Base-by-base conservation (phyloP, 2,113 vertebrate genomes). In the Pelvicachromis taeniatus region DNA sequence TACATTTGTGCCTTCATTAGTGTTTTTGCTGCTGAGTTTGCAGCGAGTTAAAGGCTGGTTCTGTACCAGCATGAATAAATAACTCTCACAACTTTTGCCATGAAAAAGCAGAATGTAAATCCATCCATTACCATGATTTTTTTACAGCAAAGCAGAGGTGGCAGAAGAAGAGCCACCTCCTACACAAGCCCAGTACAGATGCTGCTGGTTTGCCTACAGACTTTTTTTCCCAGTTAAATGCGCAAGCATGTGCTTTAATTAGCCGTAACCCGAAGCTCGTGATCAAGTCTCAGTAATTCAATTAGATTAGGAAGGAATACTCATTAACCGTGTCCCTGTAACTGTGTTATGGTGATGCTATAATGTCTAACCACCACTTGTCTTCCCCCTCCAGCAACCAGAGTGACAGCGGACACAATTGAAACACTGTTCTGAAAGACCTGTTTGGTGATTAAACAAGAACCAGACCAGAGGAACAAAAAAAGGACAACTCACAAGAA, bases 381-480 rank as follows among this genome's bases (percentile, higher is more conserved):
- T 93, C 63, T 90, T 68, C 52, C 33, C 68, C 33, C 29, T 85
- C 12, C 81, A 96, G 96, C 93, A 61, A 93, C 90, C 54, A 86
- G 91, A 89, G 92, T 96, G 85, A 94, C 92, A 61, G 85, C 91
- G 6, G 90, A 90, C 88, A 92, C 90, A 26, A 93, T 94, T 53
- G 94, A 95, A 91, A 94, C 92, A 48, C 90, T 94, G 87, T 95
- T 95, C 65, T 95, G 87, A 94, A 77, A 68, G 4, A 79, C 45
- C 19, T 33, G 26, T 75, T 52, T n/a, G 16, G 16, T 13, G 45
- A 50, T 52, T 52, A 52, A 52, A 50, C 16, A 23, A 14, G 31
- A 78, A 61, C n/a, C 59, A 11, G 54, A 19, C 55, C 70, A n/a
- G 77, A 82, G 7, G 82, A 88, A 81, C 33, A 80, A 68, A 95